Evolutionary conservation across 35 echinoderm and acorn worm species (phyloP), one percentile per base, ranked within the genome.

Genomic region (Heliocidaris tuberculata): DNA sequence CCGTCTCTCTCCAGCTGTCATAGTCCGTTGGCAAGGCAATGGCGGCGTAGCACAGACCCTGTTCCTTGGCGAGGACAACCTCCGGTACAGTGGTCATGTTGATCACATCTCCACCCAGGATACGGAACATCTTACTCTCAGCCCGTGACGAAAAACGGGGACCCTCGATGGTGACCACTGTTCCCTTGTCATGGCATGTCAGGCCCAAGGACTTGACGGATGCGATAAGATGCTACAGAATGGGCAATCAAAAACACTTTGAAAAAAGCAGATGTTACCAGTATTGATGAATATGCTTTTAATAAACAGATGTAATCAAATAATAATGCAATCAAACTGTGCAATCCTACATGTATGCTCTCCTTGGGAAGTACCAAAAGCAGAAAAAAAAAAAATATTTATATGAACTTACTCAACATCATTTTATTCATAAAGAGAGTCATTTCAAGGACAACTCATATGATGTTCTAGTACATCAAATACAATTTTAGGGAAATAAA

Each of bases 21-120:
- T 96, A 99, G 86, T 99, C 98, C 31, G 98, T 99, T 87, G 97
- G 92, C 94, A 99, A 50, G 59, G 95, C 98, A 48, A 99, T 96
- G 52, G 97, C 97, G 31, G 97, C 96, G 94, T 99, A 99, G 10
- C 94, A 96, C 30, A 97, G 60, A 17, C 97, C 96, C 52, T 94
- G 32, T 88, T 99, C 98, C 78, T 96, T 97, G 70, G 98, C 98
- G 29, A 99, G 94, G 9, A 96, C 95, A 0, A 99, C 98, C 95
- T 99, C 98, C 16, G 98, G 98, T 15, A 99, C 96, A 12, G 97
- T 97, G 19, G 98, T 99, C 98, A 99, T 99, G 94, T 99, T 99
- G 91, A 99, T 99, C 47, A 97, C 92, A 85, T 99, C 97, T 9
- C 93, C 97, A 0, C 94, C 94, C 95, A 96, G 96, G 59, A 93